phyloP scores from a whole-genome alignment of 2,113 vertebrate genomes.

The Psilopsiagon aymara region DNA sequence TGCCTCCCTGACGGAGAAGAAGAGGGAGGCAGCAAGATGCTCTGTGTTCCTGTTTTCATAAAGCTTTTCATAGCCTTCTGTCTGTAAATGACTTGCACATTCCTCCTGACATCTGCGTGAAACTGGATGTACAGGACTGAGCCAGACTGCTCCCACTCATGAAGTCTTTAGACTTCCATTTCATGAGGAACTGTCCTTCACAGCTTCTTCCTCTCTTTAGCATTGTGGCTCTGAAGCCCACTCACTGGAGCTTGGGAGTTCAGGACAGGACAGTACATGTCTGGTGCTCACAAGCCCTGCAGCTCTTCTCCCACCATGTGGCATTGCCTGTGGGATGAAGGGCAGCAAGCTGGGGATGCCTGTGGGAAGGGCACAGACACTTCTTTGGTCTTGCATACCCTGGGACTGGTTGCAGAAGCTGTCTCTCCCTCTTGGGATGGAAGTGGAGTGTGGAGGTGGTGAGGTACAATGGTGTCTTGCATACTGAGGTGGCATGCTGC shows the following conservation, averaged over 20 bases:
- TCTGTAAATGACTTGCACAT: background rate
- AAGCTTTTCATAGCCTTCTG: background rate
- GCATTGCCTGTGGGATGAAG: background rate
- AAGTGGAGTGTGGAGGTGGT: background rate
- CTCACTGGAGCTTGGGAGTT: background rate
- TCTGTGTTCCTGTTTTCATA: background rate
- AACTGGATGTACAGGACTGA: constrained; percentile 44
- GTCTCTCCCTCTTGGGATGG: background rate
- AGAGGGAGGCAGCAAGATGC: background rate
- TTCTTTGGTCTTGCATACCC: background rate
- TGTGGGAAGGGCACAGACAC: background rate
- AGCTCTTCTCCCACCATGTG: background rate
- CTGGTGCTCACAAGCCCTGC: background rate
- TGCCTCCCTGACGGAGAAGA: background rate
- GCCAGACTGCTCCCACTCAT: constrained; percentile 25
- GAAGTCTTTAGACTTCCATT: constrained; percentile 47
- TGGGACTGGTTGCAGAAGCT: background rate
- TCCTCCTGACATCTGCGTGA: constrained; percentile 49
- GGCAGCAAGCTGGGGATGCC: background rate
- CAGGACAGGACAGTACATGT: background rate
- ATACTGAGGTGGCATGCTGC: background rate
- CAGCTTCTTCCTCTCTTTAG: background rate
- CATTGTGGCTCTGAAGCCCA: background rate
- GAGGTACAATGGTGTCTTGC: background rate
- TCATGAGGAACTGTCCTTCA: background rate